These are phyloP conservation scores for Venturia canescens DNA, from an alignment of 1,140 invertebrate genomes.

Conservation along the genomic window DNA sequence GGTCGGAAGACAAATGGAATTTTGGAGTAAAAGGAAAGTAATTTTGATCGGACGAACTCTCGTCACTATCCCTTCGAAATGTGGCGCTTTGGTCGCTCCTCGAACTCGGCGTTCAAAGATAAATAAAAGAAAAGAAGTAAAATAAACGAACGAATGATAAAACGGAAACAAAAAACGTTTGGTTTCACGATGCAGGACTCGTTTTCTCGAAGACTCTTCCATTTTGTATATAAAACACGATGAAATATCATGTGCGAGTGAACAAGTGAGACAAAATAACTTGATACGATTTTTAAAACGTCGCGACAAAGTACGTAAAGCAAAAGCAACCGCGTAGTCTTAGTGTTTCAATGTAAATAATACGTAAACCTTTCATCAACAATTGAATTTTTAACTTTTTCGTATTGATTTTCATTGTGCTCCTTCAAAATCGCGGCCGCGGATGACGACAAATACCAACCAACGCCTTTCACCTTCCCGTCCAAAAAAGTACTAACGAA, in stretches of 20 bases:
- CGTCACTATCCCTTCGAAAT: too few species aligned
- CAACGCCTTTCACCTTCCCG: conserved; percentile 2
- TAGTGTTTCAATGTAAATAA: conserved; percentile 78
- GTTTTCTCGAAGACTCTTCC: background rate
- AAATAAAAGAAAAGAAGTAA: background rate
- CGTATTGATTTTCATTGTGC: conserved; percentile 69
- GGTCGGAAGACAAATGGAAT: background rate
- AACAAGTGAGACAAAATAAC: conserved; percentile 9
- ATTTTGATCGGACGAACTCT: too few species aligned
- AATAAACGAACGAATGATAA: background rate
- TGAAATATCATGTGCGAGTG: background rate
- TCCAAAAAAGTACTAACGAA: background rate
- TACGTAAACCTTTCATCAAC: conserved; percentile 72
- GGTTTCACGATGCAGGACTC: conserved; percentile 5
- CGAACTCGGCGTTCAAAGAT: background rate
- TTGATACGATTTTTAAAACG: conserved; percentile 33
- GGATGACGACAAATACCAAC: conserved; percentile 7
- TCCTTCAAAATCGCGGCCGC: conserved; percentile 48
- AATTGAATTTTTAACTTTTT: conserved; percentile 74
- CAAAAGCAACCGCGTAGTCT: conserved; percentile 75
- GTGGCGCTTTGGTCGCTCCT: background rate
- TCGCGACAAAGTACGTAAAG: conserved; percentile 29
- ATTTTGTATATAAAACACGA: background rate
- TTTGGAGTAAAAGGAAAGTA: background rate
- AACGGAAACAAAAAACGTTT: background rate